Conservation (phyloP, 2,888 invertebrate species). For the Keiferia lycopersicella region DNA sequence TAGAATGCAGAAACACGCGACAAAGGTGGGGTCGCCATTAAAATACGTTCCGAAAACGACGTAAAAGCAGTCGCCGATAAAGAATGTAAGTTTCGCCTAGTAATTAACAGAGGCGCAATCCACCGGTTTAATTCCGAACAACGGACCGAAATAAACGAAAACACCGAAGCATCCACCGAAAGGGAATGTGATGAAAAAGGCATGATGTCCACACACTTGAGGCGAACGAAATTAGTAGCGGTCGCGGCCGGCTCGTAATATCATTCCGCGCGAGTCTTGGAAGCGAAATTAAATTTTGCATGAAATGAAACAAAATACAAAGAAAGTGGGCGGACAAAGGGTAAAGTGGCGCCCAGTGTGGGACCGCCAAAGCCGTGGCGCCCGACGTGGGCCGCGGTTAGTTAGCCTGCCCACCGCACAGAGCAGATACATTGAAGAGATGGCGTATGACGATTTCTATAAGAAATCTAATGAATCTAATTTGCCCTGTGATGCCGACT, state of each 20-base stretch:
- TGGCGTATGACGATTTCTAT: too few species aligned
- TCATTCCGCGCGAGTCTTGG: conserved; percentile 77
- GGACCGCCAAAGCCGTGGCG: conserved; percentile 36
- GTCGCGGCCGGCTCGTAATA: conserved; percentile 72
- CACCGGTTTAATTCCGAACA: conserved; percentile 74
- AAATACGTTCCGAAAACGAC: conserved; percentile 17
- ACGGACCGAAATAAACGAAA: conserved; percentile 71
- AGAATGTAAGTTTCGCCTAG: conserved; percentile 65
- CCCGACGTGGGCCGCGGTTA: conserved; percentile 52
- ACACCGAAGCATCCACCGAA: conserved; percentile 68
- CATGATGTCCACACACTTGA: conserved; percentile 78
- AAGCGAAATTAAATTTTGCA: conserved; percentile 82
- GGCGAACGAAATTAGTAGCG: conserved; percentile 73
- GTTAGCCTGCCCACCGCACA: conserved; percentile 63
- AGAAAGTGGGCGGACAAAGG: conserved; percentile 74
- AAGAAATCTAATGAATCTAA: too few species aligned
- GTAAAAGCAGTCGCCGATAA: conserved; percentile 40
- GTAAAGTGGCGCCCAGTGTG: conserved; percentile 33
- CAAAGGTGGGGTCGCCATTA: conserved; percentile 21
- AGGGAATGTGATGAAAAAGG: conserved; percentile 81
- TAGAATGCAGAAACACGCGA: conserved; percentile 24
- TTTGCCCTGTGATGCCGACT: too few species aligned
- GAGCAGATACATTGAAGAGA: too few species aligned
- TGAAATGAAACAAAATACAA: conserved; percentile 80
- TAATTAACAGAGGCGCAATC: conserved; percentile 76